Conservation (phyloP, 2,797 vertebrate genomes). For the Rhodeus uyekii region DNA sequence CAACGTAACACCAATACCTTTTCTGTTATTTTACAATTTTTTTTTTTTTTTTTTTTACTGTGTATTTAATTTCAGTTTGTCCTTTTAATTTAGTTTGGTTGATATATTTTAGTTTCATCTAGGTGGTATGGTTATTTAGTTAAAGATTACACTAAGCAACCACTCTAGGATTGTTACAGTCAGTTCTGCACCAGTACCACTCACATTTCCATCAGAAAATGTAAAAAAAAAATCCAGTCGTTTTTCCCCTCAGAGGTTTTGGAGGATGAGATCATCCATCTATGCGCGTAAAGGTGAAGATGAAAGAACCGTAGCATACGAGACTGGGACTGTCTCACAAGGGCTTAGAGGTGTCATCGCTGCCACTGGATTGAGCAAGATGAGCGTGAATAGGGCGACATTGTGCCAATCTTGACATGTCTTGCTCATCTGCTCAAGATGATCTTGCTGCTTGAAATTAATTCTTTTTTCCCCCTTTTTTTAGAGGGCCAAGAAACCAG, state of each 20-base stretch:
- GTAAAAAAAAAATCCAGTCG: not conserved
- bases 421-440: conserved; percentile 68
- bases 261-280: conserved; percentile 19
- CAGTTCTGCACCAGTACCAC: not conserved
- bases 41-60: no score
- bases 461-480: conserved; percentile 20
- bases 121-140: not conserved
- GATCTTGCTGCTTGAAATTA: conserved; percentile 61
- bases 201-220: conserved; percentile 11
- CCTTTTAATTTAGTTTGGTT: not conserved
- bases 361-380: conserved; percentile 25
- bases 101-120: no score
- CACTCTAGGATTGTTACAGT: not conserved
- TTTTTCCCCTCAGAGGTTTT: not conserved
- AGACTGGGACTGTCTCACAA: not conserved
- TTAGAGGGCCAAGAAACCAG: conserved; percentile 62
- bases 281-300: conserved; percentile 18
- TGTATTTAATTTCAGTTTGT: not conserved
- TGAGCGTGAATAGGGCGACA: conserved; percentile 36
- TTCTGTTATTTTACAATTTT: no score
- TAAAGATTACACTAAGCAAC: not conserved
- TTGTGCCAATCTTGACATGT: conserved; percentile 59
- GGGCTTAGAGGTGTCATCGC: conserved; percentile 33
- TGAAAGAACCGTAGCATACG: conserved; percentile 12
- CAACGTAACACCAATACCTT: no score